Evolutionary conservation across 2,888 invertebrate genomes (phyloP).

Genomic region (Tachina grossa): DNA sequence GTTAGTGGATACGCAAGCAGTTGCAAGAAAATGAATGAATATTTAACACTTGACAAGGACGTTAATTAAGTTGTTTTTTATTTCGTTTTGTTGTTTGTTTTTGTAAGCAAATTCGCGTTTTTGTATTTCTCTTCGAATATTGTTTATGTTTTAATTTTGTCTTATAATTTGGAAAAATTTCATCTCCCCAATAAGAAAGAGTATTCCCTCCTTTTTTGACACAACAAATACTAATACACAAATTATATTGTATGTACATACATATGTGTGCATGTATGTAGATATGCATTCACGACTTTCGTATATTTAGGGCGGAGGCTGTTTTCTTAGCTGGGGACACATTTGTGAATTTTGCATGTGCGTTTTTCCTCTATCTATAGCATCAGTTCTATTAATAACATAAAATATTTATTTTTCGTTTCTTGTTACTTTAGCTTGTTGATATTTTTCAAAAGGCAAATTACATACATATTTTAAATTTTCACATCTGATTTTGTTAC

Average conservation of each 20-base stretch:
- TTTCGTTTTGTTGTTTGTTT: slow-evolving; percentile 62
- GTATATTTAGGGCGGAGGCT: slow-evolving; percentile 70
- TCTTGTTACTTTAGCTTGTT: slow-evolving; percentile 43
- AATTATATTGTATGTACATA: slow-evolving; percentile 43
- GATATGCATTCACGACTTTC: slow-evolving; percentile 9
- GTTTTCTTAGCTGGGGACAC: slow-evolving; percentile 64
- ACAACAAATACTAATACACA: slow-evolving; percentile 30
- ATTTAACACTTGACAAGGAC: slow-evolving; percentile 62
- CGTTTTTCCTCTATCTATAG: slow-evolving; percentile 31
- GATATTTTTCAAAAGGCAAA: slow-evolving; percentile 39
- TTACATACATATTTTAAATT: background rate
- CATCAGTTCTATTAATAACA: slow-evolving; percentile 67
- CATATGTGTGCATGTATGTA: no score
- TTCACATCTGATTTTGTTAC: background rate
- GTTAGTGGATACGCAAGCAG: background rate
- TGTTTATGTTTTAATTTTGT: slow-evolving; percentile 20
- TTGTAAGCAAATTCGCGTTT: slow-evolving; percentile 57
- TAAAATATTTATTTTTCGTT: slow-evolving; percentile 1
- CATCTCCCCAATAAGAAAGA: slow-evolving; percentile 41
- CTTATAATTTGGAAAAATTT: slow-evolving; percentile 12
- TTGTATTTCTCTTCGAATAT: background rate
- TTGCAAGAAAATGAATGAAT: slow-evolving; percentile 55
- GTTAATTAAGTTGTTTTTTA: slow-evolving; percentile 50
- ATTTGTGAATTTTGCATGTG: slow-evolving; percentile 59
- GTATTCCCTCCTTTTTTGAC: slow-evolving; percentile 62